These are phyloP conservation scores for Ispidina picta DNA, from an alignment of 2,797 vertebrate species.

Conservation along the genomic window DNA sequence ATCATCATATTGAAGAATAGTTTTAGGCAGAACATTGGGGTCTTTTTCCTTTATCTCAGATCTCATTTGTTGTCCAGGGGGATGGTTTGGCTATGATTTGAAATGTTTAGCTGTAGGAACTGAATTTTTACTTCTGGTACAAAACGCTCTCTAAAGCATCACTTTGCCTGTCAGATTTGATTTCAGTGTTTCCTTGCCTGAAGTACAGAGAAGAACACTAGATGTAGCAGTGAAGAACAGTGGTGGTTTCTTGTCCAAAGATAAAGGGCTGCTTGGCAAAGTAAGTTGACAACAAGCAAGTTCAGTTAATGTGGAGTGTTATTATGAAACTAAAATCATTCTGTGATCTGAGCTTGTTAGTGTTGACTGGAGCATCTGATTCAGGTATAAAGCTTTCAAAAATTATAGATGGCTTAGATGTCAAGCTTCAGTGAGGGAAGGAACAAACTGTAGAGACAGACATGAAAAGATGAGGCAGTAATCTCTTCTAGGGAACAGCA, in stretches of 20 bases:
- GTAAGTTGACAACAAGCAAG: constrained; percentile 69
- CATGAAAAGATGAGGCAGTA: background rate
- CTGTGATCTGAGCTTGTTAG: background rate
- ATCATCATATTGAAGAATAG: background rate
- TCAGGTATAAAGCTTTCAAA: background rate
- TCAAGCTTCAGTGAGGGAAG: background rate
- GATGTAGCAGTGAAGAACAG: constrained; percentile 97
- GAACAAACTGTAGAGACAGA: background rate
- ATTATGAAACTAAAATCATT: background rate
- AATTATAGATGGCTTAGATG: background rate
- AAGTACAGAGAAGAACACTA: constrained; percentile 89
- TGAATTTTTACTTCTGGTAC: background rate
- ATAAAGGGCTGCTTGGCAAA: constrained; percentile 97
- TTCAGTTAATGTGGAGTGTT: background rate
- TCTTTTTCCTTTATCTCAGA: background rate
- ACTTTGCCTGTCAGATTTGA: constrained; percentile 84
- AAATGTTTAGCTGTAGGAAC: background rate
- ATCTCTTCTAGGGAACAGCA: background rate
- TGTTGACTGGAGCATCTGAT: background rate
- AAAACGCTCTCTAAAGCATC: background rate
- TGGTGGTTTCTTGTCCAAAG: constrained; percentile 92
- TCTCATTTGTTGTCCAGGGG: background rate
- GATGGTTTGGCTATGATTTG: background rate
- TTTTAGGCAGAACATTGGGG: background rate
- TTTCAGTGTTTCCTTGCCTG: constrained; percentile 90